These are phyloP conservation scores for Mellivora capensis DNA, from an alignment of 2,113 vertebrate genomes.

Conservation along the genomic window DNA sequence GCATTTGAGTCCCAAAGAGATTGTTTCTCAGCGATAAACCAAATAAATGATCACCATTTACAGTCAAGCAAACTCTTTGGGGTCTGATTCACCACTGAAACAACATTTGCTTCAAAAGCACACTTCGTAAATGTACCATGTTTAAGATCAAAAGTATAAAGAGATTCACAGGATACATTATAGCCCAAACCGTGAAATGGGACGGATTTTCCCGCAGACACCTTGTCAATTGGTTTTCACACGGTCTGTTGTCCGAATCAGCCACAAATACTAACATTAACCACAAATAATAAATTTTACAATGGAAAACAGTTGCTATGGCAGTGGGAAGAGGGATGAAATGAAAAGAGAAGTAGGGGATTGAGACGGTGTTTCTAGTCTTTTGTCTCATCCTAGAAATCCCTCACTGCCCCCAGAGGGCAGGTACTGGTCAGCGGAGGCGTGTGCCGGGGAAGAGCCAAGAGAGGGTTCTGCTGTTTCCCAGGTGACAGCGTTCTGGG, in stretches of 20 bases:
- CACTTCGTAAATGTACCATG: not conserved
- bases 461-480: not conserved
- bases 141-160: not conserved
- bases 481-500: not conserved
- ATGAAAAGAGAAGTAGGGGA: not conserved
- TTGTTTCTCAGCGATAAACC: not conserved
- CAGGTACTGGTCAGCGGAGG: not conserved
- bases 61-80: not conserved
- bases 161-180: not conserved
- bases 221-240: not conserved
- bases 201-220: not conserved
- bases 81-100: not conserved
- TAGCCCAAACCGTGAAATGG: not conserved
- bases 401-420: not conserved
- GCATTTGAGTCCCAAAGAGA: not conserved
- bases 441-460: not conserved
- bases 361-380: not conserved
- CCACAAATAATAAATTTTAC: not conserved
- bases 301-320: not conserved
- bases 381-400: not conserved
- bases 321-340: not conserved
- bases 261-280: not conserved
- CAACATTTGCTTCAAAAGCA: not conserved
- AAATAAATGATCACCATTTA: not conserved
- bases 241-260: not conserved